phyloP scores from a whole-genome alignment of 2,888 invertebrate species.

The Drosophila stalkeri region DNA sequence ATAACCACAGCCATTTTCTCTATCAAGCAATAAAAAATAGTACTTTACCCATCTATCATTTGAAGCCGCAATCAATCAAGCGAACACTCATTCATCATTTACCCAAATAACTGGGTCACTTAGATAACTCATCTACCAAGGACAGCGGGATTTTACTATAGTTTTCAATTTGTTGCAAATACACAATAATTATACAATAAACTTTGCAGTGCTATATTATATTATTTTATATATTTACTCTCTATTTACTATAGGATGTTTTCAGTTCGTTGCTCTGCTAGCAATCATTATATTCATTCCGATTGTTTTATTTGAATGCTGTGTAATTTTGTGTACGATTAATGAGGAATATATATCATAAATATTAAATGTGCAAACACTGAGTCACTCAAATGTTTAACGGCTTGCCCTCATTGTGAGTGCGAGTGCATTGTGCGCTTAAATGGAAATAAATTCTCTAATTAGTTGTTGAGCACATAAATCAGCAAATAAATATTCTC shows the following conservation, averaged over 20 bases:
- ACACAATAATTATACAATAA: neutral
- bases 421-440: conserved; percentile 58
- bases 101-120: conserved; percentile 3
- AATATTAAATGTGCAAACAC: conserved; percentile 49
- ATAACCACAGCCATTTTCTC: neutral
- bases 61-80: conserved; percentile 1
- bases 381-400: conserved; percentile 47
- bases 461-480: conserved; percentile 71
- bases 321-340: conserved; percentile 41
- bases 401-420: conserved; percentile 36
- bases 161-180: neutral
- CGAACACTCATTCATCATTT: neutral
- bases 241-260: conserved; percentile 8
- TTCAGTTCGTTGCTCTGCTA: neutral
- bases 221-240: neutral
- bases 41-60: conserved; percentile 1
- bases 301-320: conserved; percentile 25
- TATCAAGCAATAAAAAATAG: neutral
- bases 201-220: neutral
- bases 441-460: conserved; percentile 69
- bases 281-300: conserved; percentile 1
- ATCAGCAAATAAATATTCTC: conserved; percentile 51
- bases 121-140: neutral
- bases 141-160: neutral
- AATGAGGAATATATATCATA: conserved; percentile 35